Base-by-base conservation (phyloP, 2,797 vertebrate species). In the Melanotaenia nigrans region DNA sequence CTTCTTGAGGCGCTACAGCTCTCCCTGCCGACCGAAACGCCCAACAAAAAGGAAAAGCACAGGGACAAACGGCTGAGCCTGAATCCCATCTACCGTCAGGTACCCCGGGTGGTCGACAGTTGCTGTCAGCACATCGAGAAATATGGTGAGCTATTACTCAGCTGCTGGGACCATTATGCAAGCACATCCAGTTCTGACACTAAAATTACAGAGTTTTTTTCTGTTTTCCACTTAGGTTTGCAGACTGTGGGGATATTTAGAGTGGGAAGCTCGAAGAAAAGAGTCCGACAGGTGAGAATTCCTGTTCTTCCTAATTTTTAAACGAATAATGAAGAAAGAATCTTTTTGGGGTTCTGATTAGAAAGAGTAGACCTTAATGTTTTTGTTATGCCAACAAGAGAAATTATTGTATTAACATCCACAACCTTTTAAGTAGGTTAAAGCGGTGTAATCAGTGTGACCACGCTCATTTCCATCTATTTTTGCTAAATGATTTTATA, bases 241-340 rank as follows among this genome's bases (percentile, higher is more conserved):
- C 96, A 97, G 86, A 98, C 97, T 40, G 97, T 98, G 67, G 97
- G 97, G 71, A 98, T 98, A 92, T 98, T 98, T 84, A 92, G 97
- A 91, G 97, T 98, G 73, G 97, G 97, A 86, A 98, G 97, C 88
- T 98, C 97, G 77, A 98, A 98, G 94, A 98, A 98, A 86, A 95
- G 97, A 95, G 97, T 98, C 66, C 93, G 96, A 92, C 97, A 98
- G 95, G 97, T 98, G 90, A 93, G 88, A 68, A 20, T 18, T 58
- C 60, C 13, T 40, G 11, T 38, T 38, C 10, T 38, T 38, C 36
- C 33, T 35, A 20, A 18, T 24, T 47, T 47, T 24, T 4, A 22
- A 22, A 61, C 2, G 20, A 47, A 5, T 47, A 2, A 5, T 7
- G 42, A 8, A 47, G 18, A 20, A 60, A 73, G 28, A 75, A 75